Conservation (phyloP, 2,888 invertebrate genomes). For the Nemurella pictetii region DNA sequence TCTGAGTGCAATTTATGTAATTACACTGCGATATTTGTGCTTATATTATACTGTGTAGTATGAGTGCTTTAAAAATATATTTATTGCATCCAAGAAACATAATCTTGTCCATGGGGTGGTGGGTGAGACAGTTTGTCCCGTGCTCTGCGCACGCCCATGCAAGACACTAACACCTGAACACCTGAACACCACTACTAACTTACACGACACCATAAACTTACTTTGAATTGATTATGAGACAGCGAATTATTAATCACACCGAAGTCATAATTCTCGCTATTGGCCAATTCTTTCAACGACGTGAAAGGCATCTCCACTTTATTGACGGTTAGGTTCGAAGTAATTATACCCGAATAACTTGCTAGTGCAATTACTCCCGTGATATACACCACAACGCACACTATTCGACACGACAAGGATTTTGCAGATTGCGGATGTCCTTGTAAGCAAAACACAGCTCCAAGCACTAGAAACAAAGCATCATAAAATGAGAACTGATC, state of each 20-base stretch:
- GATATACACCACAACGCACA: conserved; percentile 9
- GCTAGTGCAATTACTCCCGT: background rate
- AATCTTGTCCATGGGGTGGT: background rate
- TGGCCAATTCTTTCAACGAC: background rate
- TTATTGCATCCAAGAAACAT: background rate
- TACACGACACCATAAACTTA: background rate
- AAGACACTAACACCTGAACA: background rate
- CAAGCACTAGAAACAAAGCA: conserved; percentile 6
- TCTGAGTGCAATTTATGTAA: background rate
- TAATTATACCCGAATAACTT: conserved; percentile 19
- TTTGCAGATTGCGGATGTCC: background rate
- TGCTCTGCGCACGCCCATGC: background rate
- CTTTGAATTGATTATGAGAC: background rate
- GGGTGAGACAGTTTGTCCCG: background rate
- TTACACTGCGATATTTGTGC: background rate
- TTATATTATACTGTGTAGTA: no score
- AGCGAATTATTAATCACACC: conserved; percentile 17
- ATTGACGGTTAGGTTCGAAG: conserved; percentile 1
- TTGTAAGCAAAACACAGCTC: background rate
- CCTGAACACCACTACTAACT: background rate
- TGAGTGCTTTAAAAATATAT: no score
- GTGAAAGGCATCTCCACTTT: conserved; percentile 7
- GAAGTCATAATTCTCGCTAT: background rate
- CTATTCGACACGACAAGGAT: background rate
- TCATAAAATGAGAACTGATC: conserved; percentile 1